Percentiles rank a stretch among this genome's conserved stretches.
Conservation (phyloP, 2,888 invertebrate genomes). For the Drosophila tanythrix region DNA sequence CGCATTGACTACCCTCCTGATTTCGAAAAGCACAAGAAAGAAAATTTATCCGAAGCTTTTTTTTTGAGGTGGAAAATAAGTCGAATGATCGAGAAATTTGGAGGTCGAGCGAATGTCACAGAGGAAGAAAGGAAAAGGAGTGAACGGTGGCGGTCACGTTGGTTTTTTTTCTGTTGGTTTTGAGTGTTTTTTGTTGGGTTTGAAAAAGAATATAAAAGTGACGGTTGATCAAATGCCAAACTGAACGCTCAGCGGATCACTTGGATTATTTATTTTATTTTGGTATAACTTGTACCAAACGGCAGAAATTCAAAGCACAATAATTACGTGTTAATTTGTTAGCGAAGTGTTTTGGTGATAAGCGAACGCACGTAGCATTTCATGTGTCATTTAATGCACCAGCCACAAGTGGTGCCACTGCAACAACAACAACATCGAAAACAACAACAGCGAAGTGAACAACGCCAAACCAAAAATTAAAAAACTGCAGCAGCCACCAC, state of each 20-base stretch:
- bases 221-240: slow-evolving; percentile 11
- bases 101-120: too few species aligned
- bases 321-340: slow-evolving; percentile 50
- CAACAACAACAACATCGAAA: slow-evolving; percentile 14
- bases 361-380: slow-evolving; percentile 37
- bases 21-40: not conserved
- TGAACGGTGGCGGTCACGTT: too few species aligned
- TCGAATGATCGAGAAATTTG: too few species aligned
- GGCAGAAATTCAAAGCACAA: slow-evolving; percentile 14
- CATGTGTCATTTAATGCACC: slow-evolving; percentile 59
- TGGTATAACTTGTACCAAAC: slow-evolving; percentile 38
- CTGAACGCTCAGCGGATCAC: slow-evolving; percentile 45
- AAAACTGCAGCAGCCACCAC: slow-evolving; percentile 4
- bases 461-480: slow-evolving; percentile 32
- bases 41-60: too few species aligned
- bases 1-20: not conserved
- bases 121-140: too few species aligned
- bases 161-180: too few species aligned
- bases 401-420: slow-evolving; percentile 70
- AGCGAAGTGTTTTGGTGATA: slow-evolving; percentile 24
- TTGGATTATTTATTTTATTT: slow-evolving; percentile 37
- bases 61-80: too few species aligned
- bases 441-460: slow-evolving; percentile 38
- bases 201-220: too few species aligned
- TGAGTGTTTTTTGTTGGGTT: too few species aligned